Evolutionary conservation across 1,140 invertebrate species (phyloP).

Genomic region (Drosophila burlai): DNA sequence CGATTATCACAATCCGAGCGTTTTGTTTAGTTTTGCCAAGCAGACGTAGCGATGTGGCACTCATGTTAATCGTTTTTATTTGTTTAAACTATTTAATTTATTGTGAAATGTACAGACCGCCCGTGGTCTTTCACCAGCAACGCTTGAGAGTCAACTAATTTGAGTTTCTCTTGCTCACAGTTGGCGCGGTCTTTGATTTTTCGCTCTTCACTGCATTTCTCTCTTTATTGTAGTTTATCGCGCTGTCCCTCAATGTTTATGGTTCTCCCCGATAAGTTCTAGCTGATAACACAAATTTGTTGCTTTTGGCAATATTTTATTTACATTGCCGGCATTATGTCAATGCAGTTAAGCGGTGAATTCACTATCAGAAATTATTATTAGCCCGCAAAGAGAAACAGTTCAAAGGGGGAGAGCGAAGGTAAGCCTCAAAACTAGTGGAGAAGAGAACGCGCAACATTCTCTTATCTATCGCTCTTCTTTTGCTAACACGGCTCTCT

Average conservation of each 20-base stretch:
- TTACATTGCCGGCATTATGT: slow-evolving; percentile 4
- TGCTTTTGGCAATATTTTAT: slow-evolving; percentile 9
- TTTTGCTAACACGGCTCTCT: background rate
- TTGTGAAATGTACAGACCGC: background rate
- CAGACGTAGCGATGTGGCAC: slow-evolving; percentile 39
- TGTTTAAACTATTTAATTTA: background rate
- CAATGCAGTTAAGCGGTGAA: slow-evolving; percentile 11
- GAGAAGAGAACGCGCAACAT: background rate
- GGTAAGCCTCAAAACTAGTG: background rate
- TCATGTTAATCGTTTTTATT: slow-evolving; percentile 33
- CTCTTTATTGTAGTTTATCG: background rate
- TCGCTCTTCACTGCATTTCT: background rate
- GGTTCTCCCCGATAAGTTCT: slow-evolving; percentile 7
- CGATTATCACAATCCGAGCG: slow-evolving; percentile 86
- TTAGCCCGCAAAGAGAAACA: background rate
- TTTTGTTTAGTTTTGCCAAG: slow-evolving; percentile 58
- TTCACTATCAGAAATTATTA: slow-evolving; percentile 13
- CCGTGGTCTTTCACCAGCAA: slow-evolving; percentile 11
- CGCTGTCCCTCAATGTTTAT: slow-evolving; percentile 3
- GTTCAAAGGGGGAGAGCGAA: background rate
- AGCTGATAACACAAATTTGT: slow-evolving; percentile 19
- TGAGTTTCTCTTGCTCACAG: slow-evolving; percentile 14
- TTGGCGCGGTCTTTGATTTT: too few relatives aligned
- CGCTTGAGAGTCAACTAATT: slow-evolving; percentile 49
- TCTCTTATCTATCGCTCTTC: slow-evolving; percentile 22